These are phyloP conservation scores for Vanessa tameamea DNA, from an alignment of 1,140 invertebrate species.

Conservation along the genomic window DNA sequence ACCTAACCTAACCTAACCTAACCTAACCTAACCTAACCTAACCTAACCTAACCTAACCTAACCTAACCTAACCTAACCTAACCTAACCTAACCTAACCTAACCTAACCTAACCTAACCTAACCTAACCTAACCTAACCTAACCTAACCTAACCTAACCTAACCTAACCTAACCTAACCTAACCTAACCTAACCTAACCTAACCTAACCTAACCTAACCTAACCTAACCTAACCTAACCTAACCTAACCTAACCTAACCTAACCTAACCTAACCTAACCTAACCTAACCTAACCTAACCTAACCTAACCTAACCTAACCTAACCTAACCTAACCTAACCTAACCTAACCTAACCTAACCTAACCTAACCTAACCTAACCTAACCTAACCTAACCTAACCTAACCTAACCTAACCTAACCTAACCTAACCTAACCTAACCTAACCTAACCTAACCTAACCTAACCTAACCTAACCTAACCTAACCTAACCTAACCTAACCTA, in stretches of 20 bases:
- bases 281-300: constrained; percentile 49
- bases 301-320: constrained; percentile 42
- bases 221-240: too few species aligned
- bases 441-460: constrained; percentile 16
- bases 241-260: too few species aligned
- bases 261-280: too few species aligned
- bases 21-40: too few species aligned
- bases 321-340: constrained; percentile 28
- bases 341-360: constrained; percentile 28
- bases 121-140: constrained; percentile 12
- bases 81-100: not conserved
- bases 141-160: too few species aligned
- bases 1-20: too few species aligned
- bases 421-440: constrained; percentile 23
- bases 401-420: constrained; percentile 38
- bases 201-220: too few species aligned
- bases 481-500: too few species aligned
- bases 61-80: too few species aligned
- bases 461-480: too few species aligned
- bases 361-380: constrained; percentile 35
- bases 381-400: constrained; percentile 43
- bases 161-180: constrained; percentile 4
- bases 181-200: too few species aligned
- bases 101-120: constrained; percentile 48
- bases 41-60: too few species aligned